Evolutionary conservation across 2,888 invertebrate species (phyloP), one percentile per base, ranked within the genome.

Genomic region (Archips xylosteana): DNA sequence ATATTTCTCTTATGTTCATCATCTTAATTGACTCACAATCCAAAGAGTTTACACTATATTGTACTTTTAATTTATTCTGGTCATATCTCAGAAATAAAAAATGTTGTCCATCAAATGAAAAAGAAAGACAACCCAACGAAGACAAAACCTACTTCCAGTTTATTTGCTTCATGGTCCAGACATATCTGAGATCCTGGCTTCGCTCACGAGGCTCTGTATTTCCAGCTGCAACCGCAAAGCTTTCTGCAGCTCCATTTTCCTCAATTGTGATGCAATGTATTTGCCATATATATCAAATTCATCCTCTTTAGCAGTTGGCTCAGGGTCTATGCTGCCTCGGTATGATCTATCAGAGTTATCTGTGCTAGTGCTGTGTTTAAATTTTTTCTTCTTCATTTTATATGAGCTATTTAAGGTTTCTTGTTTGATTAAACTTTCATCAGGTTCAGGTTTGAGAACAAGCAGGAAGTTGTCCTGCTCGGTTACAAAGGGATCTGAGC

Each of bases 281-380:
- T 90, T 92, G 0, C 93, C 94, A 78, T 93, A 94, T 45, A 93
- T 89, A 78, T 94, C 94, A 86, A 92, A 94, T 75, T 94, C 94
- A 82, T 94, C 94, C 59, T 93, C 92, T 63, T 75, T 86, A 4
- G 61, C 51, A 12, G 42, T 70, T 34, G 78, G 79, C 70, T 85
- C 85, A 59, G 78, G 51, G 74, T 86, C 85, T 73, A 82, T 77
- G 69, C 84, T 87, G 0, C 78, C 80, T 71, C 82, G 75, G 47
- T 80, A 83, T 15, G 83, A 85, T 75, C 79, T 79, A 10, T 87
- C 88, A 6, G 87, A 87, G 51, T 79, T 82, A 51, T 87, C 88
- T 15, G 82, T 85, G 67, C 85, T 87, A 2, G 82, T 77, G 67
- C 81, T 84, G 8, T 79, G 81, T 79, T 87, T 87, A 1, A 82